Conservation (phyloP, 1,140 invertebrate species). For the Bombus pyrosoma region DNA sequence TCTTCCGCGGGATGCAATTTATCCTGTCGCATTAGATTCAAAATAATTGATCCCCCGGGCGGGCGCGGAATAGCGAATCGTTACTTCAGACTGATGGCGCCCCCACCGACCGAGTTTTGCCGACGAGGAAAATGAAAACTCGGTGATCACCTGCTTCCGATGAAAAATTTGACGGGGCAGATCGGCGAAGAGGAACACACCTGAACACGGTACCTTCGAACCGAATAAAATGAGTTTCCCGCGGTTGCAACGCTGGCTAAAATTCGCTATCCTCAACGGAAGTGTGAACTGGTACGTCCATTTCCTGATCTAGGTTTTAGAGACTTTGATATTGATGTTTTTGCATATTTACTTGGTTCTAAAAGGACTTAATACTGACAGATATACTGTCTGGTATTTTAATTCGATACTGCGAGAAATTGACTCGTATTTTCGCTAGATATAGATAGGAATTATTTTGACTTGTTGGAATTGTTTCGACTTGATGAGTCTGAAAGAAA, state of each 20-base stretch:
- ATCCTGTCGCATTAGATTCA: slow-evolving; percentile 73
- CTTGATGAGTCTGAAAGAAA: neutral
- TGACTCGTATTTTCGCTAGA: neutral
- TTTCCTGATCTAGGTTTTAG: neutral
- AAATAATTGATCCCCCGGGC: slow-evolving; percentile 77
- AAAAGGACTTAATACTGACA: too few species aligned
- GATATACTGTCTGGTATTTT: neutral
- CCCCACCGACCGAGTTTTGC: slow-evolving; percentile 39
- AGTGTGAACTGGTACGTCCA: neutral
- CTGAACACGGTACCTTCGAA: neutral
- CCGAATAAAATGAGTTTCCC: slow-evolving; percentile 36
- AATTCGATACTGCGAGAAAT: neutral
- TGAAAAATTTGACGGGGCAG: slow-evolving; percentile 64
- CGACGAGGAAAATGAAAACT: slow-evolving; percentile 73
- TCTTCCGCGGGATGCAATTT: slow-evolving; percentile 67
- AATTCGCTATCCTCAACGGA: slow-evolving; percentile 37
- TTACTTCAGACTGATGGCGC: slow-evolving; percentile 70
- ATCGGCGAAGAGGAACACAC: neutral
- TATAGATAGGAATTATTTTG: neutral
- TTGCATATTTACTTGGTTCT: neutral
- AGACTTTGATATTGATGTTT: neutral
- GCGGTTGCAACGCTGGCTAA: slow-evolving; percentile 26
- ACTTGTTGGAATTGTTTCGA: neutral
- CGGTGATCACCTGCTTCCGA: slow-evolving; percentile 64
- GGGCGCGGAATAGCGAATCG: slow-evolving; percentile 69